Evolutionary conservation across 2,888 invertebrate species (phyloP).

Genomic region (Ctena decussata): DNA sequence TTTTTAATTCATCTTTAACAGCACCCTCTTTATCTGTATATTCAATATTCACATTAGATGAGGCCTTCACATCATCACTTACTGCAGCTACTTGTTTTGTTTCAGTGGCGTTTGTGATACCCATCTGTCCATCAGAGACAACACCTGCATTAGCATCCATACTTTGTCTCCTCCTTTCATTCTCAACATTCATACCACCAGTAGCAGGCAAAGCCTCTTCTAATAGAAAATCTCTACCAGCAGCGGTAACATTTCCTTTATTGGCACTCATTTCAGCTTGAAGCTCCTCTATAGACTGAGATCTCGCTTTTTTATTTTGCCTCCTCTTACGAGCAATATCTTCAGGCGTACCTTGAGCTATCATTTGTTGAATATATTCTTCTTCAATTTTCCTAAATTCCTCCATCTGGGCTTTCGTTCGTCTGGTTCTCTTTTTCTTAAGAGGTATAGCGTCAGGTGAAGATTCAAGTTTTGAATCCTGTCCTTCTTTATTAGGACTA

Average conservation of each 20-base stretch:
- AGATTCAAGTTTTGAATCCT: constrained; percentile 5
- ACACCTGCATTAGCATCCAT: neutral
- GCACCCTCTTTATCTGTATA: too few species aligned
- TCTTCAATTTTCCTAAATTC: constrained; percentile 24
- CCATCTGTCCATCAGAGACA: neutral
- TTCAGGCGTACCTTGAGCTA: neutral
- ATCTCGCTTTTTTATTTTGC: neutral
- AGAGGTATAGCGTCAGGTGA: constrained; percentile 26
- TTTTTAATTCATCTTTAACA: neutral
- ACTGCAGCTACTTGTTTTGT: neutral
- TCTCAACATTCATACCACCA: neutral
- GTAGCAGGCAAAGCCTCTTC: neutral
- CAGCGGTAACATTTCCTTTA: neutral
- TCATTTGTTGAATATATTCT: constrained; percentile 12
- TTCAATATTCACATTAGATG: too few species aligned
- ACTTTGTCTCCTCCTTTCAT: neutral
- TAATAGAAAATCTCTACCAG: neutral
- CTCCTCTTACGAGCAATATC: neutral
- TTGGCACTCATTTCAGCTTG: too few species aligned
- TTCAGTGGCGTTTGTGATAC: neutral
- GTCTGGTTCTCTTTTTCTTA: constrained; percentile 37
- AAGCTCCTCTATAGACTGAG: neutral
- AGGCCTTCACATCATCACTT: neutral
- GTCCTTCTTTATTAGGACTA: neutral
- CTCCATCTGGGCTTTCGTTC: constrained; percentile 52